A percentile compares a stretch with the other conserved stretches of the same genome.
These are phyloP conservation scores for Asobara japonica DNA, from an alignment of 1,140 invertebrate species.

Conservation along the genomic window DNA sequence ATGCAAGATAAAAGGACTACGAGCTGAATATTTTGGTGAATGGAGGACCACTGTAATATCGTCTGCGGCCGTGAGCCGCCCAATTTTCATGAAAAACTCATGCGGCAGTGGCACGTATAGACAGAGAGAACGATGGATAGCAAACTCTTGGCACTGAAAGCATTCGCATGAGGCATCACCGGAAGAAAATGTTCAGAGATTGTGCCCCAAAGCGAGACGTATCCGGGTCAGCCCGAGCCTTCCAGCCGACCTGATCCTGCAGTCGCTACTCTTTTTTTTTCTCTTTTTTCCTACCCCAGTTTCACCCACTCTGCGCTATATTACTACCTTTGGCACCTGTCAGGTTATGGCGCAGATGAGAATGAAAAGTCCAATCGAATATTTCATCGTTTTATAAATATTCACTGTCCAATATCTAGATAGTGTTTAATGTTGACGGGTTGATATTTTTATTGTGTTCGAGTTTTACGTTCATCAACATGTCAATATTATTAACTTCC, in stretches of 20 bases:
- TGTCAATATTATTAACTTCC: no score
- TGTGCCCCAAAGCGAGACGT: conserved; percentile 49
- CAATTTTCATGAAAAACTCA: conserved; percentile 3
- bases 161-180: conserved; percentile 56
- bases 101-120: not conserved
- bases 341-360: not conserved
- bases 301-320: not conserved
- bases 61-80: not conserved
- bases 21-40: not conserved
- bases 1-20: not conserved
- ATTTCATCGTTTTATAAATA: no score
- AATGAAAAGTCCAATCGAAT: not conserved
- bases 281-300: not conserved
- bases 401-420: no score
- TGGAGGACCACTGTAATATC: not conserved
- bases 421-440: no score
- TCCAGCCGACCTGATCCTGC: conserved; percentile 30
- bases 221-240: conserved; percentile 31
- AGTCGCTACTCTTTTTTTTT: conserved; percentile 16
- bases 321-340: conserved; percentile 2
- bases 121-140: conserved; percentile 3
- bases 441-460: no score
- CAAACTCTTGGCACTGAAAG: conserved; percentile 34
- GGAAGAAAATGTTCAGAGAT: conserved; percentile 62
- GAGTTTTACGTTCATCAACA: no score